These are phyloP conservation scores for Lophius piscatorius DNA, from an alignment of 2,113 vertebrate genomes.

Conservation along the genomic window DNA sequence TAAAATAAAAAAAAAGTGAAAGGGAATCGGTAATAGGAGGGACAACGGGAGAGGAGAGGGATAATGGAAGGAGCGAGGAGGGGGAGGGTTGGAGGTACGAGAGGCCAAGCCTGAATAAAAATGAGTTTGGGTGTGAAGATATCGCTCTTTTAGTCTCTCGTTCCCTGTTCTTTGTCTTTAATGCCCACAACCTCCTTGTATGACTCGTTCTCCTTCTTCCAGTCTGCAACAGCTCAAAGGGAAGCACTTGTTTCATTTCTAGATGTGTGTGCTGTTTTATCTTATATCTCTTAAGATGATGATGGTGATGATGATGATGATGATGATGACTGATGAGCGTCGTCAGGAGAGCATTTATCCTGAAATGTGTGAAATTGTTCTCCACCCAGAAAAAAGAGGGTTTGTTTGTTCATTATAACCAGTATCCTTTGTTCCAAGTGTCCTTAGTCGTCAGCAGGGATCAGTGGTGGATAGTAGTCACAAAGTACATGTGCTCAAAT, in stretches of 20 bases:
- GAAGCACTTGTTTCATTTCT: slow-evolving; percentile 9
- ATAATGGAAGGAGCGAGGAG: slow-evolving; percentile 35
- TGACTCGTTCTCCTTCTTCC: slow-evolving; percentile 47
- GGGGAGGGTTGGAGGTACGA: slow-evolving; percentile 6
- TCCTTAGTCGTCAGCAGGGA: too few species aligned
- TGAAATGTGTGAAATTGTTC: slow-evolving; percentile 10
- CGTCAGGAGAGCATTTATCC: slow-evolving; percentile 10
- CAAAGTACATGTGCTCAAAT: too few species aligned
- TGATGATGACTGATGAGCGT: slow-evolving; percentile 1
- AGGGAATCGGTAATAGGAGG: slow-evolving; percentile 59
- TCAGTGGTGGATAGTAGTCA: too few species aligned
- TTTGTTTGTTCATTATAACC: slow-evolving; percentile 2
- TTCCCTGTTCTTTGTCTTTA: slow-evolving; percentile 32
- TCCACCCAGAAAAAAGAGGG: background rate
- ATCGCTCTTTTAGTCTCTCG: slow-evolving; percentile 51
- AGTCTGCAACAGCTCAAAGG: slow-evolving; percentile 30
- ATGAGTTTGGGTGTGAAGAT: slow-evolving; percentile 66
- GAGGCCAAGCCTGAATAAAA: slow-evolving; percentile 64
- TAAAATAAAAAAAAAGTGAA: slow-evolving; percentile 28
- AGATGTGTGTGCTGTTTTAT: slow-evolving; percentile 21
- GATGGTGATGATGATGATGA: too few species aligned
- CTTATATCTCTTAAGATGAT: too few species aligned
- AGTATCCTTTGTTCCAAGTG: background rate
- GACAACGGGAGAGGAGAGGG: slow-evolving; percentile 27
- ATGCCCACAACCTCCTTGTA: slow-evolving; percentile 43